Evolutionary conservation across 1,140 invertebrate genomes (phyloP), one percentile per base, ranked within the genome.

Genomic region (Apis dorsata): DNA sequence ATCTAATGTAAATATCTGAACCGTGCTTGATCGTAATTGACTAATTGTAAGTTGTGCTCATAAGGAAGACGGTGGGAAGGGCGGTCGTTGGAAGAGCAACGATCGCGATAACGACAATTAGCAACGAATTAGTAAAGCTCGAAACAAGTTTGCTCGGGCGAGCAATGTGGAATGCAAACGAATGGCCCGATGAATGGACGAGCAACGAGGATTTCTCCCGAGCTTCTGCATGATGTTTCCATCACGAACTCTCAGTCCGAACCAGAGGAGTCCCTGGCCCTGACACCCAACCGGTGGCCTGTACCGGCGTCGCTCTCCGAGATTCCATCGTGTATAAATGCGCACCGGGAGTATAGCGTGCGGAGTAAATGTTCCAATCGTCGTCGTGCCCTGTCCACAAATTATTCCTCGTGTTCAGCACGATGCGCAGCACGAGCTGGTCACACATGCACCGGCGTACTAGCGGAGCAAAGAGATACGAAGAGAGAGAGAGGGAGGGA

Each of bases 361-460:
- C 87, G 87, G 87, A 89, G 88, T 89, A 89, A 89, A 89, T 89
- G 88, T 88, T 89, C 88, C 88, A 89, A 89, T 88, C 87, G 87
- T 88, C 89, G 86, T 93, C 92, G 90, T 90, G 90, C 87, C 87
- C 91, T 90, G 92, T 91, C 90, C 91, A 92, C 92, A 93, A 93
- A 93, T 93, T 93, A 93, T 93, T 93, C 91, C 77, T 89, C 92
- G 88, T 92, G 91, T 91, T 89, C 79, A 80, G 88, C 88, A 89
- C 87, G 88, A 89, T 89, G 88, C 87, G 82, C 84, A 88, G 87
- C 76, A 86, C 85, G 81, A 86, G 82, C 81, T 90, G 87, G 80
- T 57, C 84, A 70, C 84, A 88, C 86, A 87, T 70, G 85, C 84
- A 78, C 76, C 79, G 76, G 84, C 83, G 77, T 63, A 81, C 83